Conservation (phyloP, 2,888 invertebrate genomes). For the Amblyjoppa proteus region DNA sequence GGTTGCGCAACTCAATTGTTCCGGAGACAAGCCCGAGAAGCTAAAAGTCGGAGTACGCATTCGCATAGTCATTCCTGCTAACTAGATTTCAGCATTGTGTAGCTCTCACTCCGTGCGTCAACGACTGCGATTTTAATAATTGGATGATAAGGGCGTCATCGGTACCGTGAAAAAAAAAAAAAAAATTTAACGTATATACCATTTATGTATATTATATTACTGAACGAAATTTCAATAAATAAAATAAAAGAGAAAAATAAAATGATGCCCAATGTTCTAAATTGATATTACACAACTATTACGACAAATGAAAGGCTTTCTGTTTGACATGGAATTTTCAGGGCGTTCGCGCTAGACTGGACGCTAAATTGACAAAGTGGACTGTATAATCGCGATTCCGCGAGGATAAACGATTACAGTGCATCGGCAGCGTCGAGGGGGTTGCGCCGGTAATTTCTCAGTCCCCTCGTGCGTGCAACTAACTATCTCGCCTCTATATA, state of each 20-base stretch:
- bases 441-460: constrained; percentile 68
- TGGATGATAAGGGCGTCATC: neutral
- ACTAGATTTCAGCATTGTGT: constrained; percentile 16
- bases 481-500: constrained; percentile 20
- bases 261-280: neutral
- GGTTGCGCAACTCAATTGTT: constrained; percentile 63
- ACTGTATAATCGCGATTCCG: constrained; percentile 34
- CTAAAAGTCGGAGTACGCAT: constrained; percentile 39
- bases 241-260: neutral
- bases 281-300: neutral
- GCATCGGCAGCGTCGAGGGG: constrained; percentile 43
- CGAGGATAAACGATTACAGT: constrained; percentile 49
- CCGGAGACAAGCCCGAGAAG: constrained; percentile 21
- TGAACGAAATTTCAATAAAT: neutral
- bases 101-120: constrained; percentile 22
- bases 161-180: neutral
- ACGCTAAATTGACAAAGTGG: constrained; percentile 42
- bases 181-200: neutral
- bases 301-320: neutral
- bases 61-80: constrained; percentile 47
- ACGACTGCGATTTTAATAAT: neutral
- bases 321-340: constrained; percentile 3
- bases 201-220: neutral
- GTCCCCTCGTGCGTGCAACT: constrained; percentile 71
- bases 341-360: constrained; percentile 31